Evolutionary conservation across 2,888 invertebrate species (phyloP), one percentile per base, ranked within the genome.

Genomic region (Harpagoxenus sublaevis): DNA sequence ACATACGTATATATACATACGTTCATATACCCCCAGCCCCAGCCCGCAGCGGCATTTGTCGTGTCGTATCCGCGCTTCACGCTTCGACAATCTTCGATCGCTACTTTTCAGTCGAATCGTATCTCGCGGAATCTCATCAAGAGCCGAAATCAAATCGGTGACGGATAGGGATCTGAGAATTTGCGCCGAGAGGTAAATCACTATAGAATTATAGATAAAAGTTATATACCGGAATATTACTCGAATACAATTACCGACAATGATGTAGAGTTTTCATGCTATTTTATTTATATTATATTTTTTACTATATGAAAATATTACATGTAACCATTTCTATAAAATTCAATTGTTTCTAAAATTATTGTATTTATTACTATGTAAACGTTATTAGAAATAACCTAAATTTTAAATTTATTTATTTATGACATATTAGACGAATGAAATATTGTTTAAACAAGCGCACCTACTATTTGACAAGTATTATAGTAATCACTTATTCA

Each of bases 11-110:
- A 28, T n/a, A 57, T 57, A 39, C 8, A 4, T 68, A 31, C 1
- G n/a, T 35, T n/a, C 10, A 51, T 28, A 9, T 4, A 51, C 51
- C 51, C 82, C 71, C 39, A 70, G 77, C 51, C 82, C 71, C 39
- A 70, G 77, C 57, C 74, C 48, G 65, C 48, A 48, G 62, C 53
- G 31, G 57, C 48, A 60, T 70, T 55, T 63, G 53, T 68, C 66
- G 62, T 81, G 60, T 87, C 87, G 82, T 86, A 83, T 84, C 82
- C 84, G 75, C 9, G 71, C 57, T 79, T 63, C 57, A 62, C 39
- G 57, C 45, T 23, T 66, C 68, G 77, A 83, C 77, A 77, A 81
- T 63, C 6, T 18, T 60, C 55, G 65, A 68, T 31, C 86, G 70
- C 66, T 77, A 65, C 65, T 75, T 87, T 74, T 78, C 57, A 15